phyloP scores from a whole-genome alignment of 2,113 vertebrate species.

The Rafetus swinhoei region DNA sequence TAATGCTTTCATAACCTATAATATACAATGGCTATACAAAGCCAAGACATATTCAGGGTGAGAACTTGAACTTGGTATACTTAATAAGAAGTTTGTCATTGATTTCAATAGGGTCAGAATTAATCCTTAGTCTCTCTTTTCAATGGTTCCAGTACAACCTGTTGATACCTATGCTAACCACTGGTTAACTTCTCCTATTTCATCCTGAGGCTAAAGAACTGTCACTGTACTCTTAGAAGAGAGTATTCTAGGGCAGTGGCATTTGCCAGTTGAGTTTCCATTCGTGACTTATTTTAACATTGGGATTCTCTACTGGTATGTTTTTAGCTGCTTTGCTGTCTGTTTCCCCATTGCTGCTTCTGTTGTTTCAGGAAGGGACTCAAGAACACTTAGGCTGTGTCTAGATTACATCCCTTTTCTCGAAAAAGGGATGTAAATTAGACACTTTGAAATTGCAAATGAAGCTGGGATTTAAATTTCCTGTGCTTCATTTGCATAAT shows the following conservation, averaged over 20 bases:
- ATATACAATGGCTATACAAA: not conserved
- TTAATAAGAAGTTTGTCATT: not conserved
- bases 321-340: not conserved
- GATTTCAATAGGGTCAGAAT: not conserved
- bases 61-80: not conserved
- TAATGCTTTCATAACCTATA: not conserved
- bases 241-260: not conserved
- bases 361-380: not conserved
- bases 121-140: not conserved
- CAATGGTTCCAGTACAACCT: not conserved
- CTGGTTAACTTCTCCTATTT: not conserved
- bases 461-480: too few relatives aligned
- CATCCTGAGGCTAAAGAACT: not conserved
- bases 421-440: too few relatives aligned
- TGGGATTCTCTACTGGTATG: not conserved
- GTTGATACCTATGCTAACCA: not conserved
- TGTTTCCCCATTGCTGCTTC: not conserved
- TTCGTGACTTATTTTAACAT: not conserved
- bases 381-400: accelerated
- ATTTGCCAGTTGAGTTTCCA: not conserved
- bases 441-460: too few relatives aligned
- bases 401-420: too few relatives aligned
- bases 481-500: too few relatives aligned
- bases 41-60: not conserved
- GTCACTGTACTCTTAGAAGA: not conserved